Percentiles rank a stretch among this genome's conserved stretches.
Evolutionary conservation across 2,797 vertebrate species (phyloP).

Genomic region (Etheostoma nigrum): DNA sequence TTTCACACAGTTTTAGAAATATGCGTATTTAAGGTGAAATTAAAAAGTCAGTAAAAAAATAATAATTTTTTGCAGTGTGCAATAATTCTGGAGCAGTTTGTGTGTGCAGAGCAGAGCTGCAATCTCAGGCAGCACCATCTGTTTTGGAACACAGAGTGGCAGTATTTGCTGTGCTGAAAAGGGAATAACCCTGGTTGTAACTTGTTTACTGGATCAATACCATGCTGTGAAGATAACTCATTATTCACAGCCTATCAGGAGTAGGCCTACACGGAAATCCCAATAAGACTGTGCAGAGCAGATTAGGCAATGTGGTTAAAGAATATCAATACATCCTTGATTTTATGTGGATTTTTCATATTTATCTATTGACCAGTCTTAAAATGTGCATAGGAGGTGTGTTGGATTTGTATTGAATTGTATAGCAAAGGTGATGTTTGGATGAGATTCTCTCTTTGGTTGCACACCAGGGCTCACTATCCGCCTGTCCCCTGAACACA

Average conservation of each 20-base stretch:
- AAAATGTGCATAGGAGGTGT: not conserved
- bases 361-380: not conserved
- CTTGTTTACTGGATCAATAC: constrained; percentile 63
- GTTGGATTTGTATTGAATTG: not conserved
- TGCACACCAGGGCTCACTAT: not conserved
- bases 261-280: not conserved
- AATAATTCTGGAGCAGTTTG: constrained; percentile 5
- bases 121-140: constrained; percentile 71
- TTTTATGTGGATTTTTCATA: not conserved
- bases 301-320: not conserved
- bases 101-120: constrained; percentile 27
- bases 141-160: constrained; percentile 83
- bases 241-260: not conserved
- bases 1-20: not conserved
- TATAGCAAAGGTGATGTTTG: not conserved
- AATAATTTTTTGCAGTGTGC: constrained; percentile 33
- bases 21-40: not conserved
- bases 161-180: constrained; percentile 82
- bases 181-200: constrained; percentile 27
- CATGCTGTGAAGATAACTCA: constrained; percentile 13
- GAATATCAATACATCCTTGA: not conserved
- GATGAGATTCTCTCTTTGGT: not conserved
- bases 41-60: not conserved
- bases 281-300: not conserved
- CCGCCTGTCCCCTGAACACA: no score